phyloP scores from a whole-genome alignment of 2,888 invertebrate genomes.

The Epinotia ramella region DNA sequence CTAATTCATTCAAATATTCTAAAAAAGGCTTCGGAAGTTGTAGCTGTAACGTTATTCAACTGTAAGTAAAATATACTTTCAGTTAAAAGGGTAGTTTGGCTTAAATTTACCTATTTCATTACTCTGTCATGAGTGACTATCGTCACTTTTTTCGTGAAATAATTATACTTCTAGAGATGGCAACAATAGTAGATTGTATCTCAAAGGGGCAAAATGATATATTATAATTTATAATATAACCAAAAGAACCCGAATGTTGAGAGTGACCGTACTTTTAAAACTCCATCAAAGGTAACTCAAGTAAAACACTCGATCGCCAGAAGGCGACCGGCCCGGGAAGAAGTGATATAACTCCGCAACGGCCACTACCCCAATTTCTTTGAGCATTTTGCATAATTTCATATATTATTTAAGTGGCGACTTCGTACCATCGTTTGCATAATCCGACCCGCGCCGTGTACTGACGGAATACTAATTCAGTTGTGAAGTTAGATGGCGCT shows the following conservation, averaged over 20 bases:
- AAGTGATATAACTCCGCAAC: constrained; percentile 49
- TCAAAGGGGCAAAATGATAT: too few species aligned
- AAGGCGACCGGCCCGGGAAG: constrained; percentile 37
- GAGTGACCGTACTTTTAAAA: constrained; percentile 13
- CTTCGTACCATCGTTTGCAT: constrained; percentile 56
- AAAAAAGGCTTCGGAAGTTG: too few species aligned
- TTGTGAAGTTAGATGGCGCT: constrained; percentile 39
- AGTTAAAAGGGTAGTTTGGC: too few species aligned
- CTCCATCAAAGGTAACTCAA: constrained; percentile 26
- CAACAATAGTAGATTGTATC: too few species aligned
- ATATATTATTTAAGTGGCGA: constrained; percentile 65
- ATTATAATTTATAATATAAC: too few species aligned
- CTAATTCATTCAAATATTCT: too few species aligned
- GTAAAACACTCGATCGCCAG: constrained; percentile 20
- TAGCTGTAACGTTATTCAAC: too few species aligned
- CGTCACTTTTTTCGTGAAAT: too few species aligned
- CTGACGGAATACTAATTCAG: constrained; percentile 48
- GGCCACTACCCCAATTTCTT: constrained; percentile 50
- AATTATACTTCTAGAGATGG: too few species aligned
- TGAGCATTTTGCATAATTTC: constrained; percentile 67
- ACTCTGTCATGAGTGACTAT: too few species aligned
- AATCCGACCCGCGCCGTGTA: constrained; percentile 50
- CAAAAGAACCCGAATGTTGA: background rate
- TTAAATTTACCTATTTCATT: too few species aligned
- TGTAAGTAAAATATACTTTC: too few species aligned